Conservation (phyloP, 2,113 vertebrate genomes). For the Eptatretus burgeri region DNA sequence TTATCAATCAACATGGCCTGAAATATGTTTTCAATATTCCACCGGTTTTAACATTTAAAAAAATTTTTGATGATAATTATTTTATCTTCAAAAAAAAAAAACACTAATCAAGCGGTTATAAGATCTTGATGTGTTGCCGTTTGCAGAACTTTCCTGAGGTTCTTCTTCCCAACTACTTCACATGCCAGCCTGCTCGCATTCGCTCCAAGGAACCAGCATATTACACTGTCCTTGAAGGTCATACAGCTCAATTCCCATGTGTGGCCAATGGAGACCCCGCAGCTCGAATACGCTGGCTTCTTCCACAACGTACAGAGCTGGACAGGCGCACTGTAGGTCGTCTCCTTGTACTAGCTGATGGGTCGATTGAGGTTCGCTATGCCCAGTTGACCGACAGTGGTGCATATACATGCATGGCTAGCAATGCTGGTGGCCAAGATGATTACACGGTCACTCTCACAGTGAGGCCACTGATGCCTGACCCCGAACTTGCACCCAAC, state of each 20-base stretch:
- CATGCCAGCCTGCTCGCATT: slow-evolving; percentile 70
- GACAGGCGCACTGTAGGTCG: slow-evolving; percentile 74
- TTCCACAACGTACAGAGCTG: slow-evolving; percentile 70
- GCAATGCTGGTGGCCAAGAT: slow-evolving; percentile 84
- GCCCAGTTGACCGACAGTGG: slow-evolving; percentile 95
- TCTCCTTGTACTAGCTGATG: slow-evolving; percentile 69
- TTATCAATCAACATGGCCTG: too few relatives aligned
- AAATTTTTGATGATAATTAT: too few relatives aligned
- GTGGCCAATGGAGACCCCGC: slow-evolving; percentile 75
- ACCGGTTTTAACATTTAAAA: too few relatives aligned
- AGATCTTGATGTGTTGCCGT: neutral
- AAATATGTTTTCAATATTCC: too few relatives aligned
- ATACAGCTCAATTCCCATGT: slow-evolving; percentile 73
- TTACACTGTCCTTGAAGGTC: slow-evolving; percentile 68
- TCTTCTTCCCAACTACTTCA: slow-evolving; percentile 77
- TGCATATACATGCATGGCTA: slow-evolving; percentile 75
- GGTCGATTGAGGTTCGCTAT: slow-evolving; percentile 81
- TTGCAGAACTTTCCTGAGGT: slow-evolving; percentile 64
- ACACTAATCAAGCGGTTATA: too few relatives aligned
- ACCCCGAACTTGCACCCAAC: slow-evolving; percentile 81
- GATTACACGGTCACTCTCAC: slow-evolving; percentile 68
- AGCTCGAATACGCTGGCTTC: slow-evolving; percentile 65
- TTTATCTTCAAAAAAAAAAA: too few relatives aligned
- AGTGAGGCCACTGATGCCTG: slow-evolving; percentile 76
- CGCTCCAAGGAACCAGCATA: slow-evolving; percentile 72